These are phyloP conservation scores for Calliphora vomitoria DNA, from an alignment of 2,888 invertebrate genomes.

Conservation along the genomic window DNA sequence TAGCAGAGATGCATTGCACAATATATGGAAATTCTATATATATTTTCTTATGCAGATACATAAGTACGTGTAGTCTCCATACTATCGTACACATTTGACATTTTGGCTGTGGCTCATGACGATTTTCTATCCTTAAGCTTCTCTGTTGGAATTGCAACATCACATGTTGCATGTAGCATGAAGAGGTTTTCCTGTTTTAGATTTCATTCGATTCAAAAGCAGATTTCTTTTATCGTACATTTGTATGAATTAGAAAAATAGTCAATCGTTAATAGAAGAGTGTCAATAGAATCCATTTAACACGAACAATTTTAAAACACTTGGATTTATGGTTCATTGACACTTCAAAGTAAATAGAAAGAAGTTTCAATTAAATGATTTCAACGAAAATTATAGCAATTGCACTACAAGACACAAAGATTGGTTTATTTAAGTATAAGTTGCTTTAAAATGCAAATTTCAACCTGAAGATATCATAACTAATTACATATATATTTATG, in stretches of 20 bases:
- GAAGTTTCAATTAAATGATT: slow-evolving; percentile 1
- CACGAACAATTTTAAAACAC: slow-evolving; percentile 12
- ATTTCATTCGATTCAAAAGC: slow-evolving; percentile 38
- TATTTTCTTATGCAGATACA: too few relatives aligned
- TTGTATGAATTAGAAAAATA: slow-evolving; percentile 48
- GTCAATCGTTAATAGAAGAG: slow-evolving; percentile 57
- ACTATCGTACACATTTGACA: neutral
- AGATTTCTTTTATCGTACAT: slow-evolving; percentile 28
- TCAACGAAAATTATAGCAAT: too few relatives aligned
- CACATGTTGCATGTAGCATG: slow-evolving; percentile 64
- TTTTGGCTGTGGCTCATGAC: neutral
- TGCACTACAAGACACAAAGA: too few relatives aligned
- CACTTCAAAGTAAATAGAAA: slow-evolving; percentile 9
- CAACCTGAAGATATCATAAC: too few relatives aligned
- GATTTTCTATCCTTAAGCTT: slow-evolving; percentile 4
- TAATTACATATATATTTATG: too few relatives aligned
- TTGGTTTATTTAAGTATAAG: too few relatives aligned
- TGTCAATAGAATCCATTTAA: slow-evolving; percentile 56
- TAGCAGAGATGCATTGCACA: neutral
- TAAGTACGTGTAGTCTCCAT: neutral
- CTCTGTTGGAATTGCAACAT: slow-evolving; percentile 36
- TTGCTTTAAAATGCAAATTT: too few relatives aligned
- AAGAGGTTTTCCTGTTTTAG: slow-evolving; percentile 41
- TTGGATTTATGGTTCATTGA: slow-evolving; percentile 47
- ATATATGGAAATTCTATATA: neutral